Conservation (phyloP, 2,113 vertebrate genomes). For the Pachycephala philippinensis region DNA sequence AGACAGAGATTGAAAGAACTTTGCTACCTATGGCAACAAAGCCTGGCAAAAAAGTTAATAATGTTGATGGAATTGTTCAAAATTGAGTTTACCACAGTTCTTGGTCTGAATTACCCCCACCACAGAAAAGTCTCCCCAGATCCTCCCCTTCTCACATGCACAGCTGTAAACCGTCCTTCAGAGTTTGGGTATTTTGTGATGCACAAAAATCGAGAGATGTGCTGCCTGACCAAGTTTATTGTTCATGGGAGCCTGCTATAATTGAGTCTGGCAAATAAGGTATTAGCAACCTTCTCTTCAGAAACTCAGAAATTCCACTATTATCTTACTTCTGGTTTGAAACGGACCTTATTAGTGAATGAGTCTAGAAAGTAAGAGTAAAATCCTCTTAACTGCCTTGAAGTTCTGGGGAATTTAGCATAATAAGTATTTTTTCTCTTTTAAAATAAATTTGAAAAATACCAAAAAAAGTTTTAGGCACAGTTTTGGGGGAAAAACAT, state of each 20-base stretch:
- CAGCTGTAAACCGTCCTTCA: background rate
- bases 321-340: background rate
- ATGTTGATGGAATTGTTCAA: background rate
- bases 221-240: background rate
- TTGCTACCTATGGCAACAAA: background rate
- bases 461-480: background rate
- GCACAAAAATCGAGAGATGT: background rate
- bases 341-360: background rate
- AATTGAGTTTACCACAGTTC: background rate
- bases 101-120: background rate
- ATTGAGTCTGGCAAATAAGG: background rate
- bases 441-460: background rate
- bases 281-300: background rate
- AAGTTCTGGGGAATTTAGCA: background rate
- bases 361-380: background rate
- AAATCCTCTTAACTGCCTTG: background rate
- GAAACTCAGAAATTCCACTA: background rate
- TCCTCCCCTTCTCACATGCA: accelerated
- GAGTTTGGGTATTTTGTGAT: background rate
- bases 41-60: background rate
- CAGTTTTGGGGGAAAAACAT: accelerated
- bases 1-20: background rate
- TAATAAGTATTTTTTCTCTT: background rate
- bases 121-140: background rate
- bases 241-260: background rate